Evolutionary conservation across 1,140 invertebrate genomes (phyloP).

Genomic region (Drosophila navojoa): DNA sequence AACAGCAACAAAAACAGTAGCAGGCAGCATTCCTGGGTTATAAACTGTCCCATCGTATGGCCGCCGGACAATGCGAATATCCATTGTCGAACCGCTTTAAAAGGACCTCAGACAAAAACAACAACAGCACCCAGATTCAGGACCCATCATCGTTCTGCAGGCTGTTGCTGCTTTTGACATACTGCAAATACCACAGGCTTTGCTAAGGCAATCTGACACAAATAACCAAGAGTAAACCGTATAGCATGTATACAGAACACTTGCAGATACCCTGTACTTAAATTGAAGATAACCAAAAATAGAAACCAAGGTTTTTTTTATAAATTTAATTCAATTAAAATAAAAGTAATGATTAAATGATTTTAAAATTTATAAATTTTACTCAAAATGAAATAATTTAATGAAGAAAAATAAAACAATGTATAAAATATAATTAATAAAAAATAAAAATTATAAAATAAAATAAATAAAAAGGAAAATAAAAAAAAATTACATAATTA

Average conservation of each 20-base stretch:
- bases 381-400: too few species aligned
- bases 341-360: too few species aligned
- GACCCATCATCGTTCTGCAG: constrained; percentile 32
- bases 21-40: constrained; percentile 18
- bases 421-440: too few species aligned
- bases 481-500: too few species aligned
- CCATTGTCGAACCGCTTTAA: constrained; percentile 43
- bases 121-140: constrained; percentile 14
- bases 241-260: background rate
- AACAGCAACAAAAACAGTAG: background rate
- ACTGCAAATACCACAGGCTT: constrained; percentile 53
- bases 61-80: constrained; percentile 43
- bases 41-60: constrained; percentile 43
- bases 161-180: constrained; percentile 53
- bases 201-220: constrained; percentile 28
- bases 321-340: too few species aligned
- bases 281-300: too few species aligned
- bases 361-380: too few species aligned
- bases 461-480: too few species aligned
- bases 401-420: too few species aligned
- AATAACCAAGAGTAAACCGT: background rate
- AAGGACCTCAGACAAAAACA: constrained; percentile 24
- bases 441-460: too few species aligned
- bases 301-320: too few species aligned
- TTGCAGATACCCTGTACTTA: background rate